Percentiles rank a stretch among this genome's conserved stretches.
Evolutionary conservation across 1,140 invertebrate genomes (phyloP).

Genomic region (Nasonia longicornis): DNA sequence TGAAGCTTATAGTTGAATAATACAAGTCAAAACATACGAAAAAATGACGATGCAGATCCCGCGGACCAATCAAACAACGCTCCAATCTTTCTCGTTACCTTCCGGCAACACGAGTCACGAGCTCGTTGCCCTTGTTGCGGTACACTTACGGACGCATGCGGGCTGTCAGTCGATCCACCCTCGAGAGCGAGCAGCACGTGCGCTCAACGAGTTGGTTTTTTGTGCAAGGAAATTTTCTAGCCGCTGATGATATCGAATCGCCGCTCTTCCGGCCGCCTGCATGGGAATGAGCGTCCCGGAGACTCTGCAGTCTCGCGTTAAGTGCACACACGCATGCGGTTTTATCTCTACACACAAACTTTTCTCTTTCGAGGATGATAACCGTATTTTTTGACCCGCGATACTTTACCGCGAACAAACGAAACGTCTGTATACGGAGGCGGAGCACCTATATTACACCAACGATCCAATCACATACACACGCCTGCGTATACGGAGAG

Average conservation of each 20-base stretch:
- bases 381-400: no score
- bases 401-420: no score
- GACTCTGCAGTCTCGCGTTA: background rate
- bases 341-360: no score
- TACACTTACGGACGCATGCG: conserved; percentile 13
- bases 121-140: background rate
- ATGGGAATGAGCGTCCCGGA: conserved; percentile 22
- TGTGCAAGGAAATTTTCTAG: conserved; percentile 26
- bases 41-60: background rate
- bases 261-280: conserved; percentile 29
- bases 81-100: background rate
- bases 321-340: background rate
- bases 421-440: no score
- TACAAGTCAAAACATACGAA: background rate
- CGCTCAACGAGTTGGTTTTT: conserved; percentile 17
- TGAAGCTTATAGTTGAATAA: no score
- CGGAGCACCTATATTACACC: background rate
- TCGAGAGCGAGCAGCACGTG: conserved; percentile 17
- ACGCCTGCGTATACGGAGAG: background rate
- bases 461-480: background rate
- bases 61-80: background rate
- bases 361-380: no score
- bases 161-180: conserved; percentile 28
- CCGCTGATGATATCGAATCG: conserved; percentile 25
- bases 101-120: background rate